Conservation (phyloP, 2,797 vertebrate genomes). For the Spea hammondii region DNA sequence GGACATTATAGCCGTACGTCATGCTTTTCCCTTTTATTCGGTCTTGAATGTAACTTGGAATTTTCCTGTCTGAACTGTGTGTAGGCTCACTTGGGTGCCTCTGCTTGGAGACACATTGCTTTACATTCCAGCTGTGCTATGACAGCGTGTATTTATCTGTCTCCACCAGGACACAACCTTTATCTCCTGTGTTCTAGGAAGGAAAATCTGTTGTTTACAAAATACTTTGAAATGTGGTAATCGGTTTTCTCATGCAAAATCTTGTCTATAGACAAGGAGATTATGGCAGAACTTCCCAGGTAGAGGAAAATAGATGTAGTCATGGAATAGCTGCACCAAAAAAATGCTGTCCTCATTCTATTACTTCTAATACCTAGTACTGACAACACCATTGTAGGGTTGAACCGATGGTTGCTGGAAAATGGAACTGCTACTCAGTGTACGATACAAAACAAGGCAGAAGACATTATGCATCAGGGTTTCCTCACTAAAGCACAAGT, state of each 20-base stretch:
- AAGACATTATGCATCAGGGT: no score
- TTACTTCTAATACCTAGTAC: no score
- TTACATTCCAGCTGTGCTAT: conserved; percentile 47
- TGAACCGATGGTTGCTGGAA: no score
- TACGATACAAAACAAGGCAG: no score
- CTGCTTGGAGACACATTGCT: conserved; percentile 18
- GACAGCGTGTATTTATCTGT: conserved; percentile 45
- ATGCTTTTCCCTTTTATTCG: conserved; percentile 10
- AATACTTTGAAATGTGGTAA: conserved; percentile 30
- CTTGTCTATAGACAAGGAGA: conserved; percentile 5
- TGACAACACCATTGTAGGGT: no score
- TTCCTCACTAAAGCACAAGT: no score
- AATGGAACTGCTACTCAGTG: no score
- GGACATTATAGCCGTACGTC: not conserved
- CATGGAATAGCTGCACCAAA: not conserved
- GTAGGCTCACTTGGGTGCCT: conserved; percentile 28
- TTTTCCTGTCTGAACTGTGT: conserved; percentile 1
- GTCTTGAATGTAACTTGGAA: conserved; percentile 1
- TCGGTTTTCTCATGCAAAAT: conserved; percentile 22
- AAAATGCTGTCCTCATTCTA: no score
- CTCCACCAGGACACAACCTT: conserved; percentile 45
- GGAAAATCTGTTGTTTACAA: conserved; percentile 46
- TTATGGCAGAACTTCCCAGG: not conserved
- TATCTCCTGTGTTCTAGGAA: conserved; percentile 44
- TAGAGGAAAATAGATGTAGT: not conserved